Conservation (phyloP, 2,797 vertebrate species). For the Mallotus villosus region DNA sequence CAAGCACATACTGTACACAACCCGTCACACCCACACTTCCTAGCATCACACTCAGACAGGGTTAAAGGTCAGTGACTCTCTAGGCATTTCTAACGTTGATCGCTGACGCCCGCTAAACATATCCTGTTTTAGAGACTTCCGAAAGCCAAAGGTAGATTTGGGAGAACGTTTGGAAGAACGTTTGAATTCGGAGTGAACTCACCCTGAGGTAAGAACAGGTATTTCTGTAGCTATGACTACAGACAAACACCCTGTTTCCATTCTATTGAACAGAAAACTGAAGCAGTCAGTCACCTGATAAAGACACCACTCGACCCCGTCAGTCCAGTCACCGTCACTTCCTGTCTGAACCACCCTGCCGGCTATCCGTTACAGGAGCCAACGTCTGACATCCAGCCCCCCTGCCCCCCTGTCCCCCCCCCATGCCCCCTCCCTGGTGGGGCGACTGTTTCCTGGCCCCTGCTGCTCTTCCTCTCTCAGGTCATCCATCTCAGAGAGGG, state of each 20-base stretch:
- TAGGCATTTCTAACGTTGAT: neutral
- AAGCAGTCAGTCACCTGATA: neutral
- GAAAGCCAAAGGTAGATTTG: neutral
- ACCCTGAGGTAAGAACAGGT: neutral
- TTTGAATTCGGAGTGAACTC: neutral
- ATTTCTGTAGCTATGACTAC: neutral
- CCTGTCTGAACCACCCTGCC: neutral
- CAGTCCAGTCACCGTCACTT: neutral
- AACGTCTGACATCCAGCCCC: neutral
- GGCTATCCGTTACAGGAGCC: neutral
- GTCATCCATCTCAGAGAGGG: neutral
- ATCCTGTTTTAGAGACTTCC: neutral
- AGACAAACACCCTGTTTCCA: neutral
- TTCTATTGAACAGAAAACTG: neutral
- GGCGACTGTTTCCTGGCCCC: constrained; percentile 16
- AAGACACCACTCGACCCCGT: neutral
- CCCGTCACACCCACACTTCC: neutral
- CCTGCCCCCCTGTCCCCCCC: neutral
- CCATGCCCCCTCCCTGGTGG: neutral
- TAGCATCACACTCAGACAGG: neutral
- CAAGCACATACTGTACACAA: neutral
- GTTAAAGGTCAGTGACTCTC: neutral
- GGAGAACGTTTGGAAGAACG: neutral
- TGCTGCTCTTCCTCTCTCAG: constrained; percentile 8
- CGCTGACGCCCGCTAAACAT: neutral